Evolutionary conservation across 2,113 vertebrate species (phyloP), one percentile per base, ranked within the genome.

Genomic region (Phainopepla nitens): DNA sequence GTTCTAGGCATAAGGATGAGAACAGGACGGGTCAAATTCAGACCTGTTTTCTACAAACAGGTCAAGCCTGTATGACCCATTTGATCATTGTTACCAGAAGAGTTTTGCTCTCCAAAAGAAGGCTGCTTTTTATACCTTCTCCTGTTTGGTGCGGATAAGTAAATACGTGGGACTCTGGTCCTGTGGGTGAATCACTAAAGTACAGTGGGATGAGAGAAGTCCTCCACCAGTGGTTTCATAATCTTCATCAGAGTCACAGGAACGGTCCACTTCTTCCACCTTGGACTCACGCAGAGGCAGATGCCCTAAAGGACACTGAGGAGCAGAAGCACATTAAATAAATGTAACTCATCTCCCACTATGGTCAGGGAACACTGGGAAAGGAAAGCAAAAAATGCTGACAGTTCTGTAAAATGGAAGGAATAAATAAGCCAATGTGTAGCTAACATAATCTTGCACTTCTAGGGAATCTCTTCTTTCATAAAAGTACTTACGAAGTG

Each of bases 181-280:
- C 91, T 98, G 97, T 11, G 99, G 98, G 86, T 99, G 98, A 79
- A 99, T 98, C 96, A 98, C 98, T 90, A 99, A 3, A 2, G 99
- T 99, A 92, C 97, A 99, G 92, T 99, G 98, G 12, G 98, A 98
- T 36, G 98, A 99, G 7, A 98, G 95, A 93, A 99, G 98, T 14
- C 98, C 98, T 64, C 98, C 97, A 69, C 98, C 96, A 49, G 98
- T 97, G 4, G 98, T 94, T 96, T 99, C 99, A 49, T 99, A 99
- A 96, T 99, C 99, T 94, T 99, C 99, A 29, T 99, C 99, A 7
- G 99, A 99, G 88, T 99, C 99, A 94, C 98, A 99, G 73, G 99
- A 99, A 50, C 98, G 98, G 80, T 99, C 99, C 71, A 99, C 98
- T 91, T 99, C 98, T 97, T 98, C 97, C n/a, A 99, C 98, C 23